Percentiles rank a stretch among this genome's conserved stretches.
These are phyloP conservation scores for Colaptes auratus DNA, from an alignment of 2,113 vertebrate species.

Conservation along the genomic window DNA sequence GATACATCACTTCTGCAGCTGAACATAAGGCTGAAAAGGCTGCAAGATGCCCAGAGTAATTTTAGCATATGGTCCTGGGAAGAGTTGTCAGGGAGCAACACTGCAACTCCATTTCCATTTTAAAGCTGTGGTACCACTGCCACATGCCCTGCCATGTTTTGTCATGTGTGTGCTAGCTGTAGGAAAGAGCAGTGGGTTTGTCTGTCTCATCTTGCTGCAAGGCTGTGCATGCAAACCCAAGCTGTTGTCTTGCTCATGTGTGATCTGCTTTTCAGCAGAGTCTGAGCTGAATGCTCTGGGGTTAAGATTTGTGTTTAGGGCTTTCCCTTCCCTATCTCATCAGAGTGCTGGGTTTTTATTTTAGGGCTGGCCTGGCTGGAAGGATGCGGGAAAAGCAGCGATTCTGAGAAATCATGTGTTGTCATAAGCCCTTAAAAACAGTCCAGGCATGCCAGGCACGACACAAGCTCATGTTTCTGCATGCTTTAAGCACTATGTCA, in stretches of 20 bases:
- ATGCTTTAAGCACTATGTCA: neutral
- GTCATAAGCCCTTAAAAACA: neutral
- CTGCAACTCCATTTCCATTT: neutral
- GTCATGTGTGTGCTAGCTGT: rapidly evolving
- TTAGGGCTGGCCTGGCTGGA: neutral
- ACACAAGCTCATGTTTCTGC: neutral
- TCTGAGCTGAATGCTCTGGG: neutral
- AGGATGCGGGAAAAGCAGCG: neutral
- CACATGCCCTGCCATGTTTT: rapidly evolving
- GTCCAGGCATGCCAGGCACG: neutral
- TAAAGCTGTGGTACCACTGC: neutral
- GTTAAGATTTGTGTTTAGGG: neutral
- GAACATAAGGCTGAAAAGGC: neutral
- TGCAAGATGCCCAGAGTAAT: neutral
- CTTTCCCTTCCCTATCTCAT: neutral
- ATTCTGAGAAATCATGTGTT: slow-evolving; percentile 6
- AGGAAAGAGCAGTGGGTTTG: neutral
- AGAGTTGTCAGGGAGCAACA: neutral
- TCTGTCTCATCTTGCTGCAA: neutral
- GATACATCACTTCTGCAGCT: neutral
- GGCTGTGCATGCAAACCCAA: neutral
- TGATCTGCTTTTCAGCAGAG: neutral
- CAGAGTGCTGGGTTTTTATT: neutral
- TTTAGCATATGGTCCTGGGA: neutral
- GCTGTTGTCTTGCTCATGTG: rapidly evolving